These are phyloP conservation scores for Drosophila longiperda DNA, from an alignment of 2,888 invertebrate genomes.

Conservation along the genomic window DNA sequence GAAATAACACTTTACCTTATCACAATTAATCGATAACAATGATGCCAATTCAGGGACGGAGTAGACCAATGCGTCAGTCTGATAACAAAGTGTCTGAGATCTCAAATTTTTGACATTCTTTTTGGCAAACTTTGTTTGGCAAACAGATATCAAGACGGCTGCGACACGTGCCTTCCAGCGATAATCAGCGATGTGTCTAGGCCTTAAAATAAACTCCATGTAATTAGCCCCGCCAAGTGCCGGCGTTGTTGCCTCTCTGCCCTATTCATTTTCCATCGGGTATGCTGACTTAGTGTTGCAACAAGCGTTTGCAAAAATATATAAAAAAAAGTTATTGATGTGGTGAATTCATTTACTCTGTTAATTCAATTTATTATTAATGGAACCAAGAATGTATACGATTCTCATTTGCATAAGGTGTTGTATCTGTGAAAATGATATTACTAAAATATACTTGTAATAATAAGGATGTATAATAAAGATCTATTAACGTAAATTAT, in stretches of 20 bases:
- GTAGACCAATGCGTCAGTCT: constrained; percentile 30
- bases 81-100: constrained; percentile 64
- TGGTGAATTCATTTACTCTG: neutral
- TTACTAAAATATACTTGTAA: neutral
- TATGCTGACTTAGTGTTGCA: neutral
- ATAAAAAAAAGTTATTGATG: neutral
- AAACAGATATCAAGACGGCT: constrained; percentile 34
- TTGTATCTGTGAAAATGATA: neutral
- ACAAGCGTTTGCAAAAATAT: neutral
- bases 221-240: constrained; percentile 76
- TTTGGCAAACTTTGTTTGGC: constrained; percentile 60
- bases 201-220: constrained; percentile 80
- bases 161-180: constrained; percentile 73
- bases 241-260: constrained; percentile 22
- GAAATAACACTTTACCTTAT: constrained; percentile 38
- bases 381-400: too few relatives aligned
- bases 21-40: neutral
- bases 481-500: neutral
- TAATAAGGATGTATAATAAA: neutral
- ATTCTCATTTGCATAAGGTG: too few relatives aligned
- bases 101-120: constrained; percentile 50
- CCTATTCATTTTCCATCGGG: neutral
- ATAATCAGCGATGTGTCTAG: constrained; percentile 78
- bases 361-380: neutral
- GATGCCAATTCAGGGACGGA: neutral